phyloP scores from a whole-genome alignment of 2,888 invertebrate species.

The Onchidella celtica region DNA sequence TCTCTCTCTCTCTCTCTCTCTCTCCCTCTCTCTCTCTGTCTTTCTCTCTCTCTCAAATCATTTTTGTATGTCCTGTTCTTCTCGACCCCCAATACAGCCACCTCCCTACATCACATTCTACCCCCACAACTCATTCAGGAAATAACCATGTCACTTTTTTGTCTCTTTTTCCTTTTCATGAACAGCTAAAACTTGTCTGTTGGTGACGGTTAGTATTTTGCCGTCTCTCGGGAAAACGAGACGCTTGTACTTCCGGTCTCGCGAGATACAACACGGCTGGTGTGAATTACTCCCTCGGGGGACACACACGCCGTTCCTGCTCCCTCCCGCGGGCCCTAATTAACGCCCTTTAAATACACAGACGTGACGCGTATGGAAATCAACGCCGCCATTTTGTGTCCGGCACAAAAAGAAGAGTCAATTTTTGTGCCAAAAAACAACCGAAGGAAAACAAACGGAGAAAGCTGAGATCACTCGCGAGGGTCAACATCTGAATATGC shows the following conservation, averaged over 20 bases:
- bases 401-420: neutral
- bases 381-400: slow-evolving; percentile 24
- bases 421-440: neutral
- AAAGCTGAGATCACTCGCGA: neutral
- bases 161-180: no score
- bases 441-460: slow-evolving; percentile 3
- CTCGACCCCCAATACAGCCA: no score
- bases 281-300: slow-evolving; percentile 50
- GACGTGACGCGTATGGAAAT: slow-evolving; percentile 39
- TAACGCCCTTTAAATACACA: slow-evolving; percentile 34
- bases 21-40: neutral
- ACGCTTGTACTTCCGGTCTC: slow-evolving; percentile 28
- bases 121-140: no score
- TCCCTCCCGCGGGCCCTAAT: slow-evolving; percentile 46
- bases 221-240: neutral
- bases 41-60: neutral
- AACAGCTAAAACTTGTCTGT: neutral
- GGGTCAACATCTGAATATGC: slow-evolving; percentile 3
- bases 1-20: no score
- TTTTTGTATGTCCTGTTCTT: no score
- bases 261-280: slow-evolving; percentile 44
- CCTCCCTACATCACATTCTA: no score
- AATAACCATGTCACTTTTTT: no score
- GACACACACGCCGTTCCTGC: slow-evolving; percentile 7
- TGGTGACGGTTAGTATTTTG: neutral